Evolutionary conservation across 2,888 invertebrate species (phyloP).

Genomic region (Halictus ligatus): DNA sequence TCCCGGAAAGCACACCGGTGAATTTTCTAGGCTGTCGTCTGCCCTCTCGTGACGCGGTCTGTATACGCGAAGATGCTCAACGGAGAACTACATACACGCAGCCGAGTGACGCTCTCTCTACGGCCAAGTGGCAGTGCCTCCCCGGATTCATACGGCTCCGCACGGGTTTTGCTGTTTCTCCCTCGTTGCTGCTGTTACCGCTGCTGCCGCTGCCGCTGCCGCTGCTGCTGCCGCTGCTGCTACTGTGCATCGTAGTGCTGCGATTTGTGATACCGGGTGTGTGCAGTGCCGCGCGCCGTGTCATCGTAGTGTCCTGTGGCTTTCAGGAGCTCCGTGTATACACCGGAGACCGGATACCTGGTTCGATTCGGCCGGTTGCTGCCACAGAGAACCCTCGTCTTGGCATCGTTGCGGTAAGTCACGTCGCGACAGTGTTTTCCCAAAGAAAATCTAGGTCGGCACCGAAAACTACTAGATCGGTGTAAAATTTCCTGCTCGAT

Average conservation of each 20-base stretch:
- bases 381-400: no score
- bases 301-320: conserved; percentile 30
- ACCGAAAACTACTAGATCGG: not conserved
- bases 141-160: not conserved
- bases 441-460: not conserved
- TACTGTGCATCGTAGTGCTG: conserved; percentile 23
- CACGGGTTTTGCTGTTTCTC: conserved; percentile 10
- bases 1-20: conserved; percentile 15
- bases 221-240: not conserved
- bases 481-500: not conserved
- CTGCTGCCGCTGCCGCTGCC: not conserved
- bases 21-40: conserved; percentile 6
- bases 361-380: not conserved
- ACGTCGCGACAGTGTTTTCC: not conserved
- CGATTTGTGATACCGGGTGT: conserved; percentile 29
- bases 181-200: not conserved
- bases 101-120: conserved; percentile 42
- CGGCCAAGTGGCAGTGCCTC: conserved; percentile 42
- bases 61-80: conserved; percentile 8
- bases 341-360: conserved; percentile 26
- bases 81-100: not conserved
- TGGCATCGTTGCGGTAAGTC: conserved; percentile 18
- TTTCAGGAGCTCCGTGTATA: conserved; percentile 8
- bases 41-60: conserved; percentile 29
- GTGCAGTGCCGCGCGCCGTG: conserved; percentile 44